Base-by-base conservation (phyloP, 2,113 vertebrate genomes). In the Lamprologus lemairii region DNA sequence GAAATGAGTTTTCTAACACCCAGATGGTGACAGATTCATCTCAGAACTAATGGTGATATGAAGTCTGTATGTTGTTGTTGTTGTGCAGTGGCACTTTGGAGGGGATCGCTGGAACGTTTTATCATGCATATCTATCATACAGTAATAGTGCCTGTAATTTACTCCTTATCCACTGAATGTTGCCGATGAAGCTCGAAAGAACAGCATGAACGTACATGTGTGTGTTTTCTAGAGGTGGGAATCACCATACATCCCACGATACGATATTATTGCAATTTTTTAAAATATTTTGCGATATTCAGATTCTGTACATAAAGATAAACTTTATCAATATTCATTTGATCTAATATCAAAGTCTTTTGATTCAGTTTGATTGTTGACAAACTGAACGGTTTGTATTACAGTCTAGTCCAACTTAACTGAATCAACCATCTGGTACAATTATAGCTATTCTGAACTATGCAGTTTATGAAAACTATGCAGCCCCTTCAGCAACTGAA, bases 241-340 rank as follows among this genome's bases (percentile, higher is more conserved):
- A 45, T 45, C 42, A 14, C 13, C 42, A 14, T 1, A 45, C 42
- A 45, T 45, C 42, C 42, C 42, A 14, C 6, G 6, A 45, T 45
- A 42, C 40, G 40, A 42, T 42, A 7, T 45, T 45, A 14, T 45
- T 45, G 42, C 1, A 14, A 45, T 45, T 45, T 2, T 14, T 14
- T 0, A 2, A 45, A 45, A 45, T 45, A 45, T 45, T 45, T 45
- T 14, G 13, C 2, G 0, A 45, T 45, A 14, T 45, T 45, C 42
- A 45, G 42, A 45, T 45, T 45, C 42, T 45, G 6, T 45, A 45
- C 42, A 14, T 45, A 45, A 45, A 45, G 42, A 6, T 45, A 45
- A 45, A 45, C 42, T 45, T 45, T 14, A 45, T 45, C 42, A 45
- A 45, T 45, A 1, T 1, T 45, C 3, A 45, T 45, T 45, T 42